Conservation (phyloP, 2,888 invertebrate genomes). For the Kuschelorhynchus macadamiae region DNA sequence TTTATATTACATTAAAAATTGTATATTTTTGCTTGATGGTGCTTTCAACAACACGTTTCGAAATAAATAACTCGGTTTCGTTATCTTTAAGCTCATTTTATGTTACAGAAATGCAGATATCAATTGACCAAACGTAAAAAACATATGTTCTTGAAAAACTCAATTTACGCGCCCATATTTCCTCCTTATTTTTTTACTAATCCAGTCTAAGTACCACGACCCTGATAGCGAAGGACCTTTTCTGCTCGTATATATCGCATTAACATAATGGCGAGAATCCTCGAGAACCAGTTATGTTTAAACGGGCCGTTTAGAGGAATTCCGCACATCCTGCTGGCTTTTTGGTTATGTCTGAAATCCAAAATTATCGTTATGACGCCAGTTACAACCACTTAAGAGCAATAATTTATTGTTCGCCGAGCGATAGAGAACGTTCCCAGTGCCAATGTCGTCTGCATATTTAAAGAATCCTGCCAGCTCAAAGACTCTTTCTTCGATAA, state of each 20-base stretch:
- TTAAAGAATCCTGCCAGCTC: constrained; percentile 29
- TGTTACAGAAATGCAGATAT: too few species aligned
- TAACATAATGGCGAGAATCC: constrained; percentile 41
- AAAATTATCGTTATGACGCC: constrained; percentile 46
- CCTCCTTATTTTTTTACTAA: too few species aligned
- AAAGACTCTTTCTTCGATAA: constrained; percentile 27
- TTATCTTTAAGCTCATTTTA: too few species aligned
- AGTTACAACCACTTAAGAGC: constrained; percentile 40
- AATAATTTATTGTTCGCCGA: constrained; percentile 40
- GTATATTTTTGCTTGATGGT: too few species aligned
- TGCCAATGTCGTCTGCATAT: constrained; percentile 45
- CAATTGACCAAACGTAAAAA: too few species aligned
- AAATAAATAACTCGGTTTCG: too few species aligned
- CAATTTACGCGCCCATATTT: too few species aligned
- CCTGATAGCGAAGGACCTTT: too few species aligned
- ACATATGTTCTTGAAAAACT: too few species aligned
- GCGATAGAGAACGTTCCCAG: constrained; percentile 29
- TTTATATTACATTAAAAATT: too few species aligned
- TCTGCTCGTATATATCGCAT: constrained; percentile 14
- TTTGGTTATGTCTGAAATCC: constrained; percentile 43
- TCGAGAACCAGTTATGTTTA: constrained; percentile 41
- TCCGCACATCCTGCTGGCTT: constrained; percentile 43
- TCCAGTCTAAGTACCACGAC: too few species aligned
- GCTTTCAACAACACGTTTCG: too few species aligned
- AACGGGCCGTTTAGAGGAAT: constrained; percentile 39